phyloP scores from a whole-genome alignment of 1,140 invertebrate genomes.

The Drosophila bifasciata region DNA sequence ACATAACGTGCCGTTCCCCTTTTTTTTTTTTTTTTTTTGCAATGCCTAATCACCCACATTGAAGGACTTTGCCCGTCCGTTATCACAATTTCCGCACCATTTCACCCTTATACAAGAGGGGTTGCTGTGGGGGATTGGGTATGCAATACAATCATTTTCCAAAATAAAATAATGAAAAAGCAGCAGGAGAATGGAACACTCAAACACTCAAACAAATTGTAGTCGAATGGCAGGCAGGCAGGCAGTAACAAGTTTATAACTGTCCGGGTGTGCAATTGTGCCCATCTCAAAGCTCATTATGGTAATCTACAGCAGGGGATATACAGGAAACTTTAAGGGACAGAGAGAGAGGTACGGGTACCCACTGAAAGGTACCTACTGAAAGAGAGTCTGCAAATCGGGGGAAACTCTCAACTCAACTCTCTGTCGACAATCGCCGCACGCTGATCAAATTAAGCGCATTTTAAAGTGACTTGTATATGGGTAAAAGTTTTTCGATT shows the following conservation, averaged over 20 bases:
- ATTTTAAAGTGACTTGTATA: conserved; percentile 83
- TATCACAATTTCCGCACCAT: conserved; percentile 46
- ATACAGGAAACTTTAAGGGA: no score
- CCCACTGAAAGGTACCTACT: no score
- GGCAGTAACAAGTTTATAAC: conserved; percentile 79
- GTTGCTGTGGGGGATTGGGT: background rate
- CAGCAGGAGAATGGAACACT: conserved; percentile 39
- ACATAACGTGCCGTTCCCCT: conserved; percentile 19
- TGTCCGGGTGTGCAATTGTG: conserved; percentile 35
- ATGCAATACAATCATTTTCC: conserved; percentile 44
- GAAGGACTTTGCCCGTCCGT: conserved; percentile 19
- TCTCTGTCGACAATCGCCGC: conserved; percentile 69
- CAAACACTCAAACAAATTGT: conserved; percentile 55
- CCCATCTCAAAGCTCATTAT: conserved; percentile 68
- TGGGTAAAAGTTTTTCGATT: conserved; percentile 82
- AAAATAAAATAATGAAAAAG: conserved; percentile 44
- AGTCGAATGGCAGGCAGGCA: conserved; percentile 61
- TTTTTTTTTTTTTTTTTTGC: no score
- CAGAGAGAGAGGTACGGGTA: no score
- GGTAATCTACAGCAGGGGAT: conserved; percentile 61
- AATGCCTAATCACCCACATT: conserved; percentile 27
- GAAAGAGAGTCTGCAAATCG: conserved; percentile 7
- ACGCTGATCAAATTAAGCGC: conserved; percentile 81
- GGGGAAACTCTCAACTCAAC: conserved; percentile 13
- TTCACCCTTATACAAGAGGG: conserved; percentile 17